Conservation (phyloP, 2,888 invertebrate species). For the Hipparchia sbordonii region DNA sequence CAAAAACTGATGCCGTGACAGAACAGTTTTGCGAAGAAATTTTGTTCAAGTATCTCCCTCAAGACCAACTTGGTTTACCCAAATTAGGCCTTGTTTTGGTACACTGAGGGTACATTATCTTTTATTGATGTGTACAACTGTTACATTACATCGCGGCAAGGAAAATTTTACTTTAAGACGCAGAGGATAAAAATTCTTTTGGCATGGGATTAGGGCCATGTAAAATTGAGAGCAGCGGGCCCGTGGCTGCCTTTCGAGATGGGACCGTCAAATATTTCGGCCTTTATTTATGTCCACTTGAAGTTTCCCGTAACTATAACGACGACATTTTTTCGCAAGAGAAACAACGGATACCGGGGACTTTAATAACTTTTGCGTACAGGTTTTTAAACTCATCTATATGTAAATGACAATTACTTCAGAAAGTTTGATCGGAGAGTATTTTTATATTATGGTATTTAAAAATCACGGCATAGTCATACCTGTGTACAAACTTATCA, state of each 20-base stretch:
- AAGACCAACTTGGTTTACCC: slow-evolving; percentile 47
- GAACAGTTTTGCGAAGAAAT: slow-evolving; percentile 71
- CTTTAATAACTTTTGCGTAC: slow-evolving; percentile 33
- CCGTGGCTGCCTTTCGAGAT: slow-evolving; percentile 66
- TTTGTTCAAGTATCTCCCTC: slow-evolving; percentile 56
- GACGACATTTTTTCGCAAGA: slow-evolving; percentile 64
- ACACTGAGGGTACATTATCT: slow-evolving; percentile 57
- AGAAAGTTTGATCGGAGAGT: slow-evolving; percentile 16
- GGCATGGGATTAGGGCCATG: slow-evolving; percentile 46
- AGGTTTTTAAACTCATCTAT: slow-evolving; percentile 36
- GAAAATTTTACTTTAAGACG: slow-evolving; percentile 42
- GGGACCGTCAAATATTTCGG: slow-evolving; percentile 77
- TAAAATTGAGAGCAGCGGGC: slow-evolving; percentile 57
- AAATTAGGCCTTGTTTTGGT: slow-evolving; percentile 58
- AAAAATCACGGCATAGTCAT: slow-evolving; percentile 1
- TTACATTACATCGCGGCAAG: slow-evolving; percentile 38
- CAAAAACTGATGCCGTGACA: slow-evolving; percentile 66
- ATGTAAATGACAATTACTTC: slow-evolving; percentile 30
- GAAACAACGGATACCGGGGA: slow-evolving; percentile 38
- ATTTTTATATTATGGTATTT: slow-evolving; percentile 21
- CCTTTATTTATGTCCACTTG: slow-evolving; percentile 81
- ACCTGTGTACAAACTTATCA: background rate
- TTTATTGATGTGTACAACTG: slow-evolving; percentile 57
- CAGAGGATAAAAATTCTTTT: slow-evolving; percentile 44
- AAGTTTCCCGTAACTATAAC: slow-evolving; percentile 73